Base-by-base conservation (phyloP, 2,797 vertebrate genomes). In the Labeo calbasu region DNA sequence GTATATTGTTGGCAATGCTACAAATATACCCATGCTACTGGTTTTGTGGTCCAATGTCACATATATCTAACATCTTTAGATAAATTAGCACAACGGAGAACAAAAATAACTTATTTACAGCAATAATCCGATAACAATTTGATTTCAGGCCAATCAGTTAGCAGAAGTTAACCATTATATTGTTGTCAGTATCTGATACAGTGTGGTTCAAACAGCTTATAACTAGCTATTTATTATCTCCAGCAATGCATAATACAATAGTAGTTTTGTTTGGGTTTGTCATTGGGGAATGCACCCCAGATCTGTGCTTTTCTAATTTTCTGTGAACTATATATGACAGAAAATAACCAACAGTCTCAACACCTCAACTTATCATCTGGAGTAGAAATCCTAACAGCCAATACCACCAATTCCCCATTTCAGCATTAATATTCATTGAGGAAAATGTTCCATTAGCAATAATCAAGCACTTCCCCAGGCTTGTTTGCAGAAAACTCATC, bases 361-460 rank as follows among this genome's bases (percentile, higher is more conserved):
- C 75, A 55, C 79, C 73, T 65, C 50, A 79, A 72, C 36, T 77
- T 83, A 84, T 77, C 79, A 79, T 82, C 71, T 79, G 43, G 43
- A 86, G 79, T n/a, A 80, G 46, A 46, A 86, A 72, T 79, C 66
- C 76, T 75, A 79, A 83, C 87, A 87, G 84, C 84, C 86, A 88
- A 88, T 85, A 85, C 75, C 86, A 85, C 68, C 75, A 87, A 87
- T 89, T 88, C 86, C 88, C 88, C 57, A 87, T 83, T 86, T 75
- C 73, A 40, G 76, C 87, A 88, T 91, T 90, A 88, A 90, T 90
- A 89, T 89, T 89, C 87, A 90, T 88, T 80, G 82, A 79, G 82
- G 83, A 88, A 89, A 89, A 85, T 82, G 77, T 77, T 88, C 86
- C 84, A 90, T 90, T 91, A 90, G 87, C 89, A 86, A 86, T 87